Base-by-base conservation (phyloP, 2,797 vertebrate genomes). In the Neoniphon sammara region DNA sequence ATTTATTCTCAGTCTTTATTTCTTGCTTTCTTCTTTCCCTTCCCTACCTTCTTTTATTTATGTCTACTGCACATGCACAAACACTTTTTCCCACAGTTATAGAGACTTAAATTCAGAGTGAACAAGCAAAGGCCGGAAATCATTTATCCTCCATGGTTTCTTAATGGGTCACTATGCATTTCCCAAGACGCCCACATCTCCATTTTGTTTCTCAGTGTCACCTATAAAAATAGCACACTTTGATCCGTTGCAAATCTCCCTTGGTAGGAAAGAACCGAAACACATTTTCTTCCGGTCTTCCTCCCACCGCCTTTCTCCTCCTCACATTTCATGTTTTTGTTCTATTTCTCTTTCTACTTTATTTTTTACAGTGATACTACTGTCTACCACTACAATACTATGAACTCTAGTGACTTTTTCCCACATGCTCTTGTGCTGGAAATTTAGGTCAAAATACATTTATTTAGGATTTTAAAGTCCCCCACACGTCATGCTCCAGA, bases 221-320 rank as follows among this genome's bases (percentile, higher is more conserved):
- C 75, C 78, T 81, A 66, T 64, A 84, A 79, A 90, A 89, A 84
- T 88, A 87, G 80, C 53, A 10, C 73, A 20, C 31, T 85, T 70
- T 77, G 62, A 87, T 77, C 49, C 30, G 66, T 66, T 58, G 60
- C 34, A 4, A 7, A 17, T 23, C 5, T 54, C 61, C 64, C 25
- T 46, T 23, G 44, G 36, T 20, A 44, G 53, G 62, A 34, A 7
- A 50, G 21, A 70, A 14, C 36, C 4, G 44, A 66, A 31, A 10
- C 70, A 27, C 53, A 1, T 1, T 44, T 62, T 42, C 50, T 21
- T 36, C n/a, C n/a, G n/a, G 20, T 27, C 50, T 49, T 17, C 55
- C 5, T 50, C 36, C 10, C 10, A 27, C 21, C 18, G 3, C 25
- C 15, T 31, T 17, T 12, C 30, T 46, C 23, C 66, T 12, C n/a